Conservation (phyloP, 1,140 invertebrate genomes). For the Formica selysi region DNA sequence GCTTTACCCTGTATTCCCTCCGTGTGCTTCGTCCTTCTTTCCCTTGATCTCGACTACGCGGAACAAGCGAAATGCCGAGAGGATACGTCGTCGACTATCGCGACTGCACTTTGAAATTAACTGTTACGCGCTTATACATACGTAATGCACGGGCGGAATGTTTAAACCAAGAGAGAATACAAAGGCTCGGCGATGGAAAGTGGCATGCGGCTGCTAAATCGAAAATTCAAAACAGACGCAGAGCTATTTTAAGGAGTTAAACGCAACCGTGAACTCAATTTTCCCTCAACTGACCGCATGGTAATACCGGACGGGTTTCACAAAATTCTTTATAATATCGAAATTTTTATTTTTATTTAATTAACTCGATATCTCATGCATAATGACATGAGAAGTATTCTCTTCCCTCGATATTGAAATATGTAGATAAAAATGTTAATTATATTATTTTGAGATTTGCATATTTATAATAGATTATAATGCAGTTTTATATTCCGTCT, state of each 20-base stretch:
- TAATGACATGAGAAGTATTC: not conserved
- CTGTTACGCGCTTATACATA: conserved; percentile 57
- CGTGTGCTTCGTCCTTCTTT: not conserved
- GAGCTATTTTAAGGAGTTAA: conserved; percentile 39
- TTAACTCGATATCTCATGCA: conserved; percentile 17
- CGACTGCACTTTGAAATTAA: conserved; percentile 68
- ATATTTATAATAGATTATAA: conserved; percentile 23
- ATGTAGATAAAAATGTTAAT: conserved; percentile 51
- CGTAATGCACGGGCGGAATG: conserved; percentile 30
- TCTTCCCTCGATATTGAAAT: conserved; percentile 37
- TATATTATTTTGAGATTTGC: conserved; percentile 46
- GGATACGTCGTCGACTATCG: conserved; percentile 36
- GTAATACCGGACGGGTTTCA: not conserved
- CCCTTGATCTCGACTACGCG: not conserved
- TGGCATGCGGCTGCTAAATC: conserved; percentile 12
- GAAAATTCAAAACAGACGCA: conserved; percentile 59
- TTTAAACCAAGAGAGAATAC: conserved; percentile 37
- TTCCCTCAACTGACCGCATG: not conserved
- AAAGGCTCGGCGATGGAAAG: conserved; percentile 19
- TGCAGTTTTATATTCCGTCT: not conserved
- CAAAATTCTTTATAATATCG: conserved; percentile 41
- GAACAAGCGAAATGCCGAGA: conserved; percentile 32
- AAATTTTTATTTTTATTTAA: conserved; percentile 32
- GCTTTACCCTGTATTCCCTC: conserved; percentile 2
- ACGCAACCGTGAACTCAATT: conserved; percentile 35